Conservation (phyloP, 2,113 vertebrate genomes). For the Sorex araneus region DNA sequence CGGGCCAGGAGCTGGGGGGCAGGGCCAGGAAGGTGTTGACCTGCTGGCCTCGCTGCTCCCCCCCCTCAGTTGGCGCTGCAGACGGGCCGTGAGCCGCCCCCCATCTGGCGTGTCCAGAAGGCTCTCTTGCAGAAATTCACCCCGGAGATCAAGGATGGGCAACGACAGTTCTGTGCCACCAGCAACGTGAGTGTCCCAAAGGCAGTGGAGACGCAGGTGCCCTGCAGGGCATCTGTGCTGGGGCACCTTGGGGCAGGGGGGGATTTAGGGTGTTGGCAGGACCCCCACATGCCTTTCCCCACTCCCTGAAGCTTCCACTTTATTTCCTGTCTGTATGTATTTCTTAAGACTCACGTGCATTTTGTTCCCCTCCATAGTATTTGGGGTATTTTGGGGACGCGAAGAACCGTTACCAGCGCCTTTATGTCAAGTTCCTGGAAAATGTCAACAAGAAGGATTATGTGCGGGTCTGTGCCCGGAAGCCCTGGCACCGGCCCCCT, state of each 20-base stretch:
- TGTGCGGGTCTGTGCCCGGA: conserved; percentile 94
- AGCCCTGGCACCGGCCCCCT: conserved; percentile 94
- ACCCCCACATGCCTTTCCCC: neutral
- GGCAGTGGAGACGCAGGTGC: neutral
- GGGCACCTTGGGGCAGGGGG: rapidly evolving
- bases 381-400: conserved; percentile 96
- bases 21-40: neutral
- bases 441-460: conserved; percentile 97
- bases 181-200: conserved; percentile 92
- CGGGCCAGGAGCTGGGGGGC: too few relatives aligned
- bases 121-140: conserved; percentile 96
- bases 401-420: conserved; percentile 95
- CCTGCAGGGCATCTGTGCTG: neutral
- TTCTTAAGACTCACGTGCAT: neutral
- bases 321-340: too few relatives aligned
- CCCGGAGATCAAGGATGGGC: conserved; percentile 96
- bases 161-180: conserved; percentile 96
- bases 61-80: conserved; percentile 92
- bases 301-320: too few relatives aligned
- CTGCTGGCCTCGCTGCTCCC: neutral
- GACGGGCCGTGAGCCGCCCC: conserved; percentile 94
- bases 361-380: conserved; percentile 88
- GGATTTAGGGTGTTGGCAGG: rapidly evolving
- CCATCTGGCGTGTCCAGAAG: conserved; percentile 97
- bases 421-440: conserved; percentile 97